Evolutionary conservation across 2,113 vertebrate genomes (phyloP).

Genomic region (Calonectris borealis): DNA sequence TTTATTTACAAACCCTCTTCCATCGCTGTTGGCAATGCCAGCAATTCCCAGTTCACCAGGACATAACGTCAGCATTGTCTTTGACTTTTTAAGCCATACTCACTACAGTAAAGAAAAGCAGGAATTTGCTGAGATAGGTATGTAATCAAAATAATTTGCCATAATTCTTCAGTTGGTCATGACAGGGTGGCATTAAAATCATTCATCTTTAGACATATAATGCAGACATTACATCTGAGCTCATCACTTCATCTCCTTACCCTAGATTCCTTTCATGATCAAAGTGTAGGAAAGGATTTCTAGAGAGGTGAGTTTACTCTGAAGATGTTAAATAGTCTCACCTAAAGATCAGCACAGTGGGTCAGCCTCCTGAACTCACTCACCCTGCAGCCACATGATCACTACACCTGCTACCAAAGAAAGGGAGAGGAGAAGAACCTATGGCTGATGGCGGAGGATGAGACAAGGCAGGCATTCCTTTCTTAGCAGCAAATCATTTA

Average conservation of each 20-base stretch:
- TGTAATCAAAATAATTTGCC: not conserved
- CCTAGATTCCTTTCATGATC: not conserved
- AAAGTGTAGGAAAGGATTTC: not conserved
- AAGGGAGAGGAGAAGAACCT: not conserved
- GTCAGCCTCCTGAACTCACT: not conserved
- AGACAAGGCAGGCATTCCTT: not conserved
- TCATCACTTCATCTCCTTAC: not conserved
- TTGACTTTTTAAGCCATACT: not conserved
- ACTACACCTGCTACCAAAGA: rapidly evolving
- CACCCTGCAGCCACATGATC: not conserved
- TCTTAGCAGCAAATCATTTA: not conserved
- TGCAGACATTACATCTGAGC: not conserved
- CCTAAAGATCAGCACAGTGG: not conserved
- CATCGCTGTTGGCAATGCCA: not conserved
- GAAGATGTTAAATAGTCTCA: not conserved
- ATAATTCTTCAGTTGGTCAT: not conserved
- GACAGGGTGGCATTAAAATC: not conserved
- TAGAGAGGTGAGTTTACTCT: not conserved
- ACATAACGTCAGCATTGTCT: not conserved
- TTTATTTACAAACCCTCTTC: not conserved
- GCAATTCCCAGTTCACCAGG: not conserved
- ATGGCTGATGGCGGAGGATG: not conserved
- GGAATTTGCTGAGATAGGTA: not conserved
- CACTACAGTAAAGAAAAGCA: not conserved
- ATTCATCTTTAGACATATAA: not conserved